These are phyloP conservation scores for Malaclemys terrapin DNA, from an alignment of 2,113 vertebrate species.

Conservation along the genomic window DNA sequence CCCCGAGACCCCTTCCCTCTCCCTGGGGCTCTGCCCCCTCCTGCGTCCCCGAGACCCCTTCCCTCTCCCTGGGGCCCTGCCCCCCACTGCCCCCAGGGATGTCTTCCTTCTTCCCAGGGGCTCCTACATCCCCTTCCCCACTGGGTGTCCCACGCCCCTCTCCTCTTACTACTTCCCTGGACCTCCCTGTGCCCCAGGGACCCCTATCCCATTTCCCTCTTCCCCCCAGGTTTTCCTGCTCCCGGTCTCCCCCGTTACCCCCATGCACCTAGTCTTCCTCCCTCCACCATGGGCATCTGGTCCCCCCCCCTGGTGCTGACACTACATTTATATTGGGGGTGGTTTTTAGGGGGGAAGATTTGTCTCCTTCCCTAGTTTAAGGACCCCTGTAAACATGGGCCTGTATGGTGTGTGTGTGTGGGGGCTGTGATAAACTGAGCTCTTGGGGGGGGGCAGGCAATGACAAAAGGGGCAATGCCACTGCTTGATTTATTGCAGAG, in stretches of 20 bases:
- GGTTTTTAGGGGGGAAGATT: neutral
- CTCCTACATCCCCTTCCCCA: neutral
- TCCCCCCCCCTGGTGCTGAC: neutral
- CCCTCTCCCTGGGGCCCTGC: neutral
- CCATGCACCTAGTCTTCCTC: neutral
- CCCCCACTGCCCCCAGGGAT: too few relatives aligned
- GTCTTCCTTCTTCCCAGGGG: neutral
- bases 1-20: too few relatives aligned
- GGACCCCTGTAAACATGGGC: neutral
- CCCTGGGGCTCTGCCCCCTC: too few relatives aligned
- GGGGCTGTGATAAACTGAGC: neutral
- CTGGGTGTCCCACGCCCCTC: too few relatives aligned
- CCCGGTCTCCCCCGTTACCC: neutral
- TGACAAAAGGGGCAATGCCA: too few relatives aligned
- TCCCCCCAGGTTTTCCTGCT: neutral
- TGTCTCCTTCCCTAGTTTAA: neutral
- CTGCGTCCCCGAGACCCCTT: neutral
- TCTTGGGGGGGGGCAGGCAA: too few relatives aligned
- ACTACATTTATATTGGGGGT: neutral
- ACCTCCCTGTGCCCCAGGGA: neutral
- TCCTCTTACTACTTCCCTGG: neutral
- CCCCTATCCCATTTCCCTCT: neutral
- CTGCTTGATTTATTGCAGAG: neutral
- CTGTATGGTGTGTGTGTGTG: neutral
- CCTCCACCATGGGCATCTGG: neutral